Percentiles rank a stretch among this genome's conserved stretches.
Conservation (phyloP, 2,797 vertebrate species). For the Hyperoplus immaculatus region DNA sequence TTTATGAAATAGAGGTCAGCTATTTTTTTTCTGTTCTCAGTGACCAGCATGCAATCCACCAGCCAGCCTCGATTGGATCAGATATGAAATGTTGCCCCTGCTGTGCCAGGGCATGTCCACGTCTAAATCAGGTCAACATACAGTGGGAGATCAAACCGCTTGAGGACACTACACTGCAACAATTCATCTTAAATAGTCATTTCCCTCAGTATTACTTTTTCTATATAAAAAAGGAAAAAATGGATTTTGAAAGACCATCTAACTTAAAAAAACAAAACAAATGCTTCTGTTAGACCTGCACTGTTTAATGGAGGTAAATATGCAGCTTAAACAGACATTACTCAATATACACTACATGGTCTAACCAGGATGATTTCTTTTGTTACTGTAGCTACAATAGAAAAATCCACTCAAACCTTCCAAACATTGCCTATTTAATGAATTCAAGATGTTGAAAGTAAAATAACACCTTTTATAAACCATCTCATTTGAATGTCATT, state of each 20-base stretch:
- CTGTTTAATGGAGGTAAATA: background rate
- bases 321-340: background rate
- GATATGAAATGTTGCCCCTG: slow-evolving; percentile 17
- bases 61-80: slow-evolving; percentile 25
- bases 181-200: background rate
- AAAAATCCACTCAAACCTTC: background rate
- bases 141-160: slow-evolving; percentile 35
- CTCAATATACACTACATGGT: background rate
- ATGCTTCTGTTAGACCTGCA: background rate
- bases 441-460: background rate
- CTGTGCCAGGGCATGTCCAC: slow-evolving; percentile 14
- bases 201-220: background rate
- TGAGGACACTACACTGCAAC: slow-evolving; percentile 7
- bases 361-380: background rate
- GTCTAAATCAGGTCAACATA: slow-evolving; percentile 49
- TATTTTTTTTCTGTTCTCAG: slow-evolving; percentile 43
- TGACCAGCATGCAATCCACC: slow-evolving; percentile 8
- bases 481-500: background rate
- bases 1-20: slow-evolving; percentile 59
- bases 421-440: background rate
- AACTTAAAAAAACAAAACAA: background rate
- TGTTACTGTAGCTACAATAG: background rate
- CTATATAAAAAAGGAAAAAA: background rate
- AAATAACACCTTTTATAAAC: background rate
- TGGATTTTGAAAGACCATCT: background rate